Evolutionary conservation across 2,113 vertebrate genomes (phyloP).

Genomic region (Centropristis striata): DNA sequence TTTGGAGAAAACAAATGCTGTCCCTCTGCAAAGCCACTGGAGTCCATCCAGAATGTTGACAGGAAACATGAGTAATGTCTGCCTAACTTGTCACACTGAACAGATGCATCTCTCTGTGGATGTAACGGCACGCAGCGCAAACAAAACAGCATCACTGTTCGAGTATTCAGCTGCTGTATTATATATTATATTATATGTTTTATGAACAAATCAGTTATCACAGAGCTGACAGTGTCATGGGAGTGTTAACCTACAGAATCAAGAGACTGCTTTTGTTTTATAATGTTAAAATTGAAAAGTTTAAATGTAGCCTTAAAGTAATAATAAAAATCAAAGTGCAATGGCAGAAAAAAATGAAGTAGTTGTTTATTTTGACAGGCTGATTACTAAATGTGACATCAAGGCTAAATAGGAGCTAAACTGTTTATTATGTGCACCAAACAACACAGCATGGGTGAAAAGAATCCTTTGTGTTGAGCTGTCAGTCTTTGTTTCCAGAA

Average conservation of each 20-base stretch:
- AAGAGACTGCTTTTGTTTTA: too few species aligned
- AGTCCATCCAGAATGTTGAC: conserved; percentile 45
- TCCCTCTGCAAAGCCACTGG: conserved; percentile 11
- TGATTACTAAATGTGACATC: not conserved
- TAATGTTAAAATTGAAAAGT: too few species aligned
- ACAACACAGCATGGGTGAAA: not conserved
- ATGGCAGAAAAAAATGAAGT: not conserved
- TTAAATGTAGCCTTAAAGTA: not conserved
- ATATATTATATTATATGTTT: not conserved
- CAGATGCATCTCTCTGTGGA: conserved; percentile 47
- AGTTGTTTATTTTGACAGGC: too few species aligned
- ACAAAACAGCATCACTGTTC: not conserved
- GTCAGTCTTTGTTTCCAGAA: not conserved
- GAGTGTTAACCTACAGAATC: not conserved
- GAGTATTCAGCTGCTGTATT: conserved; percentile 10
- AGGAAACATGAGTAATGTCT: conserved; percentile 55
- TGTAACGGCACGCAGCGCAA: conserved; percentile 19
- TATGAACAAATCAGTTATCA: not conserved
- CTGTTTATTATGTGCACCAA: not conserved
- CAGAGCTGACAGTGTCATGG: not conserved
- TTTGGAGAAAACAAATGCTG: conserved; percentile 43
- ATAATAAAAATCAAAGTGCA: not conserved
- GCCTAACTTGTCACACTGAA: conserved; percentile 33
- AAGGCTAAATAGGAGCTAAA: not conserved
- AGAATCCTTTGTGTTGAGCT: not conserved